Evolutionary conservation across 1,140 invertebrate species (phyloP), one percentile per base, ranked within the genome.

Genomic region (Ectropis grisescens): DNA sequence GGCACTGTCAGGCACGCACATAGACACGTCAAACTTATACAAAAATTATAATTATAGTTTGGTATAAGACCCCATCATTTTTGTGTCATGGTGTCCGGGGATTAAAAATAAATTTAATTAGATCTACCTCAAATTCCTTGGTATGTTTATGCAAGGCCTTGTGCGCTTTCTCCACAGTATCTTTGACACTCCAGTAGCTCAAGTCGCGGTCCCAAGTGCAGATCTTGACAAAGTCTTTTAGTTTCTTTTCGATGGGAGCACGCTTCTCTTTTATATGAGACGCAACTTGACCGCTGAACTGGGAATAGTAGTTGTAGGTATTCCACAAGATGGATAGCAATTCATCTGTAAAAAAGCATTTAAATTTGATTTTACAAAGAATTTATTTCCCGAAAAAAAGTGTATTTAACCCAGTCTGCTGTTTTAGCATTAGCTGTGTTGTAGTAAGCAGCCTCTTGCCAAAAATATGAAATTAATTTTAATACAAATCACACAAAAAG

Each of bases 221-320:
- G 26, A 99, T 98, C 69, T 98, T 98, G 0, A 98, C 92, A 69
- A 95, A 96, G 41, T 97, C 94, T 43, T 91, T 91, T 1, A 98
- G 62, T 71, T 96, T 93, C 79, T 96, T 97, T 51, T 98, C 94
- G 39, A 98, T 93, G 0, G 95, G 94, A 0, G 82, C 57, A 33
- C 90, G 87, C 4, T 91, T 74, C 2, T 86, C 82, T 11, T 87
- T 85, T 1, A 97, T 88, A 32, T 86, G 84, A 1, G 82, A 74
- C 0, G 80, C 59, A 0, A 98, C 86, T 53, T 86, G 83, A 0
- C 74, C 43, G 0, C 80, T 49, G 62, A 97, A 98, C 65, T 97
- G 93, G 0, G 75, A 69, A 59, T 96, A 99, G 74, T 95, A 97
- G 44, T 89, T 84, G 61, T 93, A 88, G 1, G 96, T 62, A 74